Base-by-base conservation (phyloP, 2,888 invertebrate genomes). In the Drepana falcataria region DNA sequence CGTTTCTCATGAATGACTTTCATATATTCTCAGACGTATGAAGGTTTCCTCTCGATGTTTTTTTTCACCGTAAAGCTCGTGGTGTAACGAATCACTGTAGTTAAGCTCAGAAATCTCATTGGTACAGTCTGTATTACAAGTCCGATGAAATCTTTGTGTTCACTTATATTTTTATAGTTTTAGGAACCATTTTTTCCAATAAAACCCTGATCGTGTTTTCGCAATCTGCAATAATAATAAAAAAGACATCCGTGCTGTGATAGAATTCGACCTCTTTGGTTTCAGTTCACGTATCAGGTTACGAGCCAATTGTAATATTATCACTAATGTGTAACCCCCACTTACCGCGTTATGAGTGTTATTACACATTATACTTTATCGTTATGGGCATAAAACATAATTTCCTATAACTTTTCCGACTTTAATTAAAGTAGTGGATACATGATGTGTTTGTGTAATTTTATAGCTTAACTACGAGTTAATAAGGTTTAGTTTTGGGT, bases 221-320 rank as follows among this genome's bases (percentile, higher is more conserved):
- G 9, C 44, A 9, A 44, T 44, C 9, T 44, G 1, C 44, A 9
- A 44, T 44, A 44, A 44, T 9, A 44, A 9, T 44, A 44, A 44
- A 44, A 6, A 9, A 9, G 9, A 37, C 37, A 21, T 21, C 21
- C 21, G 1, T 21, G 37, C 37, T 37, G 5, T 37, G 4, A 37
- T 5, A 9, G 9, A 9, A 44, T 3, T 3, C 9, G 2, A 6
- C 6, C 6, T 9, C 44, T 44, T 44, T 44, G 44, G 44, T 44
- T 9, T 44, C 44, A 44, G 44, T 44, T 9, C 44, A 44, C 44
- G 44, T 44, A 7, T 44, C 44, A 9, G 6, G 56, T 53, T 56
- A 53, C 47, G 53, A 44, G 51, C 40, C 48, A 21, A 51, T 56
- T 51, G 47, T 35, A 3, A 2, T 44, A 44, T 9, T 44, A 44